Evolutionary conservation across 2,888 invertebrate species (phyloP), one percentile per base, ranked within the genome.

Genomic region (Eumacrocentrus americanus): DNA sequence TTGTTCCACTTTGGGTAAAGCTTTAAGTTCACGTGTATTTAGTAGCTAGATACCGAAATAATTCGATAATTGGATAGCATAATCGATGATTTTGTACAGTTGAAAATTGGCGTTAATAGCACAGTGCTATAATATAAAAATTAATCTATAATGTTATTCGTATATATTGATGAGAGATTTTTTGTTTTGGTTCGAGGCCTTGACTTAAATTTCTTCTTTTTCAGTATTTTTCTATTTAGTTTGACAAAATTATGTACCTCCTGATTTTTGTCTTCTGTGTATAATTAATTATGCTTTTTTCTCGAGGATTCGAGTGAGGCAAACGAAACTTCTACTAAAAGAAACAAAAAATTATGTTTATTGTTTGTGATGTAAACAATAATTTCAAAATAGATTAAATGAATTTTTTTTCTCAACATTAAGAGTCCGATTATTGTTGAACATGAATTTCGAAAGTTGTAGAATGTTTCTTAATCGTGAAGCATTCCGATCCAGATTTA

Each of bases 11-110:
- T n/a, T n/a, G n/a, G n/a, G 58, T 61, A 58, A 61, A 63, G 60
- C 60, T 63, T 55, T 50, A 51, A 56, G 57, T 59, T 59, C 16
- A 29, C n/a, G n/a, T n/a, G n/a, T n/a, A n/a, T n/a, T n/a, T n/a
- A n/a, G n/a, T n/a, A n/a, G n/a, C n/a, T n/a, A n/a, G n/a, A n/a
- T n/a, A n/a, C n/a, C n/a, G n/a, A n/a, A n/a, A n/a, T n/a, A n/a
- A n/a, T n/a, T n/a, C n/a, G n/a, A n/a, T n/a, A n/a, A n/a, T n/a
- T n/a, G n/a, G n/a, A n/a, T n/a, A n/a, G n/a, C n/a, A n/a, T n/a
- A n/a, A n/a, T n/a, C n/a, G n/a, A n/a, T n/a, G n/a, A n/a, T n/a
- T n/a, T n/a, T n/a, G n/a, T n/a, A n/a, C n/a, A n/a, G n/a, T n/a
- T n/a, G n/a, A n/a, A n/a, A n/a, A n/a, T n/a, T n/a, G n/a, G n/a